These are phyloP conservation scores for Lontra canadensis DNA, from an alignment of 2,113 vertebrate species.

Conservation along the genomic window DNA sequence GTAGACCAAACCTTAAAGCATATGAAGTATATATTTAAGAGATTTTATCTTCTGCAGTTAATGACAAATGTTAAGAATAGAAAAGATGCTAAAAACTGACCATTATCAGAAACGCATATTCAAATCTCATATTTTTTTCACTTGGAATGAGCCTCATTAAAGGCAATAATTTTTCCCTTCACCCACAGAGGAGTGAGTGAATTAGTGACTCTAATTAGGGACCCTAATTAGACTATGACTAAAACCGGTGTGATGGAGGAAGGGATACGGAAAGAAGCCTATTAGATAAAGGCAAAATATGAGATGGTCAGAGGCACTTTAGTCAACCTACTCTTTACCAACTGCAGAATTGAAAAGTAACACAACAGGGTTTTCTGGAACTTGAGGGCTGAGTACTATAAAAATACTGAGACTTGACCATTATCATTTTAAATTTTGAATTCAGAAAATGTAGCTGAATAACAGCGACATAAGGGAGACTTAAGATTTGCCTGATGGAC, in stretches of 20 bases:
- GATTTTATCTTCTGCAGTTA: neutral
- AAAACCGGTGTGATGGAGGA: neutral
- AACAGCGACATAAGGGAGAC: neutral
- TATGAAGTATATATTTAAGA: neutral
- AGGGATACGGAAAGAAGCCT: neutral
- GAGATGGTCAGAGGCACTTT: neutral
- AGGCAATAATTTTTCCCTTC: neutral
- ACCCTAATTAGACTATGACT: neutral
- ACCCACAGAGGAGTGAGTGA: neutral
- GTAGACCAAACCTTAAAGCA: neutral
- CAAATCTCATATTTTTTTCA: neutral
- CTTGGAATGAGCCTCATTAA: neutral
- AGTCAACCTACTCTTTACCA: neutral
- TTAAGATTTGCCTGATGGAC: neutral
- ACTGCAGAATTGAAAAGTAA: neutral
- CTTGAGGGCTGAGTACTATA: neutral
- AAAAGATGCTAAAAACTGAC: neutral
- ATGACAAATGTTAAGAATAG: neutral
- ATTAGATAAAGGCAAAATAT: neutral
- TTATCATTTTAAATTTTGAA: neutral
- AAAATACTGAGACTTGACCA: neutral
- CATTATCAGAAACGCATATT: neutral
- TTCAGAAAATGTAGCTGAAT: neutral
- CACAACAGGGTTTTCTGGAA: neutral
- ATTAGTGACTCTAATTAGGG: too few relatives aligned